These are phyloP conservation scores for Nymphalis urticae DNA, from an alignment of 2,888 invertebrate species.

Conservation along the genomic window DNA sequence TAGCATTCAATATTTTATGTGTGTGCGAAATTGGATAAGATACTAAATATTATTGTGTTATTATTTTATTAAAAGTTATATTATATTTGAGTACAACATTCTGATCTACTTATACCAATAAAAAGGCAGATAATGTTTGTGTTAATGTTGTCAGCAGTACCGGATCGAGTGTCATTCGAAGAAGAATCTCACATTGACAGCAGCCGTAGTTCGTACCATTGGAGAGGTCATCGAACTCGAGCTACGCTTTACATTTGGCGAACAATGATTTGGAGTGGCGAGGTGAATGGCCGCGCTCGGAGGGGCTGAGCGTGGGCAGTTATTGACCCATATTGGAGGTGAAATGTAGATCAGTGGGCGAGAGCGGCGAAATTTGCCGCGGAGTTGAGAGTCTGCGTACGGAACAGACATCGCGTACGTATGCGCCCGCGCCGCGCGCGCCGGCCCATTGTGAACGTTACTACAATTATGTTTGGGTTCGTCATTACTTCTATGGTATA, in stretches of 20 bases:
- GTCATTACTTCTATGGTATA: slow-evolving; percentile 6
- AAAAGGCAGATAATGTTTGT: slow-evolving; percentile 64
- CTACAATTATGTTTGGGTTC: slow-evolving; percentile 1
- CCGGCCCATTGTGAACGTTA: not conserved
- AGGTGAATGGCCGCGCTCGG: slow-evolving; percentile 78
- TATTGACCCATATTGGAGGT: slow-evolving; percentile 81
- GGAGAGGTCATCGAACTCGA: slow-evolving; percentile 66
- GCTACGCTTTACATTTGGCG: slow-evolving; percentile 78
- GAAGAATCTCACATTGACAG: slow-evolving; percentile 67
- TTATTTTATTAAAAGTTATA: no score
- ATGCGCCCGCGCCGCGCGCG: slow-evolving; percentile 37
- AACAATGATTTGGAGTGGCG: slow-evolving; percentile 81
- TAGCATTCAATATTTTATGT: not conserved
- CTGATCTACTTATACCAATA: slow-evolving; percentile 11
- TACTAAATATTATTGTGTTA: not conserved
- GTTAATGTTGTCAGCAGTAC: slow-evolving; percentile 55
- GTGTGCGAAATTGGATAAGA: slow-evolving; percentile 1
- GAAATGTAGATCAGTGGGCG: slow-evolving; percentile 83
- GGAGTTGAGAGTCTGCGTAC: slow-evolving; percentile 54
- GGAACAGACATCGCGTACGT: slow-evolving; percentile 40
- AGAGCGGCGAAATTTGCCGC: slow-evolving; percentile 78
- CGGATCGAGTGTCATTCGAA: slow-evolving; percentile 75
- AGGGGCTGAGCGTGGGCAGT: slow-evolving; percentile 81
- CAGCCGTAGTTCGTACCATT: slow-evolving; percentile 57
- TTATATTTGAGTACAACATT: not conserved